Base-by-base conservation (phyloP, 2,888 invertebrate genomes). In the Theodoxus fluviatilis region DNA sequence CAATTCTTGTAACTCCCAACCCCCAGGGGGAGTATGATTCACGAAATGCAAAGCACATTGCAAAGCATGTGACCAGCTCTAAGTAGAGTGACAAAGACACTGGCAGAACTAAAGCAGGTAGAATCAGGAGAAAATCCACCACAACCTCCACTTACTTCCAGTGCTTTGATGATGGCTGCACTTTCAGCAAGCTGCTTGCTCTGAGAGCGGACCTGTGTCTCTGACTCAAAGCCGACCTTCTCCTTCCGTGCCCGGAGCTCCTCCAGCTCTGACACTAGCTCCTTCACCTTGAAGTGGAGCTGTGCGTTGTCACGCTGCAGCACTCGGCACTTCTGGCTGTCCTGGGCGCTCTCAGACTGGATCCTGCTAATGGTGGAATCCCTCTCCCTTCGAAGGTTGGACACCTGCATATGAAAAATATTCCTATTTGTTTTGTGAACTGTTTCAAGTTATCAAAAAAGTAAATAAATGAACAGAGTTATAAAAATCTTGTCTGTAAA, bases 231-330 rank as follows among this genome's bases (percentile, higher is more conserved):
- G 3, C 81, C 81, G n/a, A 73, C 70, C 71, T 85, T 83, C 71
- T 87, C 86, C 43, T 81, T 74, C 75, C 82, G 80, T 6, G 83
- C 83, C 4, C 84, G 74, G 7, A 85, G 75, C 71, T 87, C 87
- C 71, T 86, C 86, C 73, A 87, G 77, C 75, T 86, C 87, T n/a
- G 79, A 75, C 64, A 84, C 76, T 38, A 85, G 74, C 3, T 82
- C 80, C 69, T 84, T 85, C 12, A 85, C 73, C 74, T 84, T 83
- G 33, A 85, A 76, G 49, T 84, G 81, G 4, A 86, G 76, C 74
- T 84, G 83, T 7, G 84, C 81, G 74, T 86, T 86, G 70, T 86
- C 86, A 28, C 85, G 79, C 76, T 86, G 85, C 31, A 86, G 72
- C 2, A 78, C 74, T 9, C 83, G 74, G 0, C 84, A 79, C 63